Evolutionary conservation across 2,113 vertebrate genomes (phyloP).

Genomic region (Gasterosteus aculeatus): DNA sequence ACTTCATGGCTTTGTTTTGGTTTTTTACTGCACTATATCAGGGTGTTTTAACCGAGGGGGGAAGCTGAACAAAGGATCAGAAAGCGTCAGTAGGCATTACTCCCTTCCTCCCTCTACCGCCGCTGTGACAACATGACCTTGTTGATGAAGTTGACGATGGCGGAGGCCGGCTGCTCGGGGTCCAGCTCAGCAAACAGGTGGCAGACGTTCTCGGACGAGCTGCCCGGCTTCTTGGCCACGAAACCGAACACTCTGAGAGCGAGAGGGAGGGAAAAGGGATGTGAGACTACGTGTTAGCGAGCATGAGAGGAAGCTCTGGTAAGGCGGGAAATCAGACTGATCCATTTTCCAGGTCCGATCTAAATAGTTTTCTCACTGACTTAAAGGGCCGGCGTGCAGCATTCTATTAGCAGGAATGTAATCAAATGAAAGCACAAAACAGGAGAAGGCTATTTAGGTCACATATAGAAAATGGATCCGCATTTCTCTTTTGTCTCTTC

Average conservation of each 20-base stretch:
- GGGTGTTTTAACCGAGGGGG: neutral
- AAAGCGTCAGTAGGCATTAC: constrained; percentile 2
- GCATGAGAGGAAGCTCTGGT: neutral
- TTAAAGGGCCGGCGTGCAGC: neutral
- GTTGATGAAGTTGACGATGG: constrained; percentile 94
- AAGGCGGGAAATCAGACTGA: neutral
- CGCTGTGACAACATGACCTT: constrained; percentile 90
- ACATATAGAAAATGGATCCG: neutral
- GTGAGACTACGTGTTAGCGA: neutral
- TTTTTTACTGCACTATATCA: neutral
- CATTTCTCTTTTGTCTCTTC: neutral
- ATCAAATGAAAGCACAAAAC: no score
- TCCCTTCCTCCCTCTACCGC: constrained; percentile 63
- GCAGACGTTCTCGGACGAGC: constrained; percentile 89
- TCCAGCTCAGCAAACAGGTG: constrained; percentile 93
- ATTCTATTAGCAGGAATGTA: no score
- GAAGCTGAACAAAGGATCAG: constrained; percentile 1
- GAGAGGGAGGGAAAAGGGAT: neutral
- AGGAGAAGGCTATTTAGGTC: neutral
- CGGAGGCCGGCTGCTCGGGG: constrained; percentile 89
- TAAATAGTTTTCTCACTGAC: neutral
- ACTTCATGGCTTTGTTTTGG: constrained; percentile 15
- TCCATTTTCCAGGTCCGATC: neutral
- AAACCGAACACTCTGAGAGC: constrained; percentile 90
- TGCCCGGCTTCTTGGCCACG: constrained; percentile 91